Evolutionary conservation across 2,113 vertebrate species (phyloP), one percentile per base, ranked within the genome.

Genomic region (Thymallus thymallus): DNA sequence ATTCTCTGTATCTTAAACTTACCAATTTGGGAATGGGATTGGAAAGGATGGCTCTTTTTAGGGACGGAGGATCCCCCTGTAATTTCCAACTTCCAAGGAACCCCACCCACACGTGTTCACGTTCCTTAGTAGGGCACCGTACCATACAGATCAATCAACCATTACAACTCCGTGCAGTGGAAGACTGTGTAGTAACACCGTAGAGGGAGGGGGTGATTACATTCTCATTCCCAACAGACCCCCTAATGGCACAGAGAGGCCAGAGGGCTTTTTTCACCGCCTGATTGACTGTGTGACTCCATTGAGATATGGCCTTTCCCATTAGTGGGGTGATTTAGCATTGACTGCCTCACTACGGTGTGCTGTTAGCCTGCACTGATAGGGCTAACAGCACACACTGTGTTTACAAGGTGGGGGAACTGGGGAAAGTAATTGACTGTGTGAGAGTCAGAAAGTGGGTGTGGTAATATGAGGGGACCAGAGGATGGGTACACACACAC

Each of bases 21-120:
- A 30, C 64, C 16, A 66, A 30, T 18, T 32, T 32, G 14, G 7
- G 18, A 18, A 18, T n/a, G 29, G 5, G 29, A 64, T 32, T 22
- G 71, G 63, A 22, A 41, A 41, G 35, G 16, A 35, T 9, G 0
- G 3, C 10, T 41, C 2, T 41, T 73, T 72, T 20, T 56, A 48
- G 71, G 78, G 80, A 6, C 5, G 18, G 2, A 74, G 83, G 63
- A 80, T n/a, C 22, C 61, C 67, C 69, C 51, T 55, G 41, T 71
- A 2, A 7, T 35, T 67, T 18, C n/a, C 69, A 55, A 18, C 51
- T 5, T 20, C 13, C 51, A 20, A 20, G 56, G 9, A 9, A 60
- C n/a, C 20, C 2, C 56, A 68, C 81, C 86, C 82, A 79, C 80
- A 69, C 35, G 5, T 71, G 61, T 24, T 45, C 4, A 56, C 71